Conservation (phyloP, 2,113 vertebrate genomes). For the Nansenia antarctica region DNA sequence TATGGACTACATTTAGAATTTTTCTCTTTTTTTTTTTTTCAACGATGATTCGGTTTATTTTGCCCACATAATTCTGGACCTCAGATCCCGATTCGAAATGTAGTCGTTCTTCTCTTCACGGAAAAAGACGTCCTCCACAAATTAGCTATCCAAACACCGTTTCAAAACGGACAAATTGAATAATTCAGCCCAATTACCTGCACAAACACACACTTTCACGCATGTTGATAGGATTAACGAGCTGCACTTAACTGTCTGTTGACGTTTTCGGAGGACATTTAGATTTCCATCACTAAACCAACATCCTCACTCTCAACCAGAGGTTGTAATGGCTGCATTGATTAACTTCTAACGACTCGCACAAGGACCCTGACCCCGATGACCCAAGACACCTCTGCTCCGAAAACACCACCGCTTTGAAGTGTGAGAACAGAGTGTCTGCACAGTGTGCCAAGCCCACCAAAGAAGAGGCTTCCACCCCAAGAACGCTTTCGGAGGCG, state of each 20-base stretch:
- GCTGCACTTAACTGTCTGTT: conserved; percentile 53
- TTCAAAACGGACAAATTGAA: conserved; percentile 65
- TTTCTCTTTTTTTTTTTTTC: too few species aligned
- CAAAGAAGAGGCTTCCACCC: neutral
- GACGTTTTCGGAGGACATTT: conserved; percentile 42
- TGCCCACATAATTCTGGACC: conserved; percentile 30
- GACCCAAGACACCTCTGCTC: conserved; percentile 26
- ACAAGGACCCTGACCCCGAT: conserved; percentile 18
- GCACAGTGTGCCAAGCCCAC: conserved; percentile 18
- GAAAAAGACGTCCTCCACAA: conserved; percentile 60
- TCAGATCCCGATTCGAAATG: conserved; percentile 25
- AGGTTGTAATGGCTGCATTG: conserved; percentile 18
- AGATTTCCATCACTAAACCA: conserved; percentile 57
- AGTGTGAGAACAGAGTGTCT: conserved; percentile 9
- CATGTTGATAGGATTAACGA: conserved; percentile 66
- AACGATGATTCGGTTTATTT: conserved; percentile 42
- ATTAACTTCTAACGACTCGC: conserved; percentile 40
- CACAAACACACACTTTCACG: conserved; percentile 61
- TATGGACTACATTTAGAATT: conserved; percentile 24
- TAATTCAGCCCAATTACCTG: conserved; percentile 63
- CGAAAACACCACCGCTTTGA: conserved; percentile 40
- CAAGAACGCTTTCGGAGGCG: neutral
- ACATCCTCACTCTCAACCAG: conserved; percentile 44
- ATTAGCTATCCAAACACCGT: conserved; percentile 62
- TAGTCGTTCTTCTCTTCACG: conserved; percentile 46